phyloP scores from a whole-genome alignment of 2,113 vertebrate genomes.

The Aphyosemion australe region DNA sequence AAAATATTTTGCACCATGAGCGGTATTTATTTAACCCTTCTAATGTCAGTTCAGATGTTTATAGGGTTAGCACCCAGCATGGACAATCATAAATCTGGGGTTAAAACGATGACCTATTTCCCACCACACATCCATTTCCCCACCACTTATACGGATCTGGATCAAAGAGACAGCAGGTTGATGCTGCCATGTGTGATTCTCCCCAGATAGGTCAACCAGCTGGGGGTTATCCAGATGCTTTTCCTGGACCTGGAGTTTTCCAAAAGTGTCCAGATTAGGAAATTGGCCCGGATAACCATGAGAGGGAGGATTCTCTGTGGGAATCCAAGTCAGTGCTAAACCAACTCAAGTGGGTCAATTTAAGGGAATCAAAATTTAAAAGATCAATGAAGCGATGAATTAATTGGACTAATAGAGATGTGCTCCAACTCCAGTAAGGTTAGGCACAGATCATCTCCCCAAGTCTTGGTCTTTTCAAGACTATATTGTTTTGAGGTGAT shows the following conservation, averaged over 20 bases:
- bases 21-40: background rate
- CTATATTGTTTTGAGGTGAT: too few species aligned
- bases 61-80: background rate
- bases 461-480: too few species aligned
- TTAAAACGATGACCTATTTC: slow-evolving; percentile 2
- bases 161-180: slow-evolving; percentile 1
- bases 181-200: slow-evolving; percentile 5
- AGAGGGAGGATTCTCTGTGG: too few species aligned
- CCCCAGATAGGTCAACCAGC: background rate
- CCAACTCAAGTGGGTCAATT: background rate
- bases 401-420: background rate
- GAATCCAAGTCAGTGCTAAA: background rate
- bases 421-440: too few species aligned
- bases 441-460: too few species aligned
- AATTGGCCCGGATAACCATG: background rate
- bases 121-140: background rate
- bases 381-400: background rate
- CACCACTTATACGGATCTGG: slow-evolving; percentile 2
- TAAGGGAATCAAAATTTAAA: background rate
- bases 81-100: background rate
- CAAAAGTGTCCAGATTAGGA: background rate
- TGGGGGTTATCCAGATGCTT: slow-evolving; percentile 1
- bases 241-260: slow-evolving; percentile 6
- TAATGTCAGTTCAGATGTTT: background rate
- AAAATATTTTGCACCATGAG: too few species aligned